Percentiles rank a stretch among this genome's conserved stretches.
Evolutionary conservation across 2,113 vertebrate genomes (phyloP).

Genomic region (Mesitornis unicolor): DNA sequence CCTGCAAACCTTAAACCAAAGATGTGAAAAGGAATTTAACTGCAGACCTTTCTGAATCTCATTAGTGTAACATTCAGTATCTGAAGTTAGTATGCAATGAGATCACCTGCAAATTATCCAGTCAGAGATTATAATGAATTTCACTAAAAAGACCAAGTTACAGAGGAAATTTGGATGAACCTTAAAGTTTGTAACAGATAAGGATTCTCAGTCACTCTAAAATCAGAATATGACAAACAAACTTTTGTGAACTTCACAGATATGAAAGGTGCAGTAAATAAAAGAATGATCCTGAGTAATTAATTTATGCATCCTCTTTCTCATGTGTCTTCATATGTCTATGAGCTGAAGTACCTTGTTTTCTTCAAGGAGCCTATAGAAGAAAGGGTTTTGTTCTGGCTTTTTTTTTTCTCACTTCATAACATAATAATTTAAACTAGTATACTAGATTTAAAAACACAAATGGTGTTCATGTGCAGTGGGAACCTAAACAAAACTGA

Average conservation of each 20-base stretch:
- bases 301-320: neutral
- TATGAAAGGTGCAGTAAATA: neutral
- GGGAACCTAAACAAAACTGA: neutral
- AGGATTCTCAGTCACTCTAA: neutral
- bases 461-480: neutral
- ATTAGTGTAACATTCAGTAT: neutral
- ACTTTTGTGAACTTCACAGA: neutral
- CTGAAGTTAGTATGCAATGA: neutral
- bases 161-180: neutral
- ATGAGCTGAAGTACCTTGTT: neutral
- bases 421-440: neutral
- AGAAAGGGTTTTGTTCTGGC: rapidly evolving
- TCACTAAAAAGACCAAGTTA: neutral
- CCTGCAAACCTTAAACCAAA: neutral
- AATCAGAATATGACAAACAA: neutral
- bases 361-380: neutral
- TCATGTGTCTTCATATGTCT: neutral
- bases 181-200: neutral
- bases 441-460: neutral
- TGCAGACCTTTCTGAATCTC: neutral
- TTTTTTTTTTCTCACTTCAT: neutral
- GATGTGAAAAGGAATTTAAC: neutral
- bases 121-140: neutral
- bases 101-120: neutral
- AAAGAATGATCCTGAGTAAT: neutral